phyloP scores from a whole-genome alignment of 2,113 vertebrate species.

The Platanista minor region DNA sequence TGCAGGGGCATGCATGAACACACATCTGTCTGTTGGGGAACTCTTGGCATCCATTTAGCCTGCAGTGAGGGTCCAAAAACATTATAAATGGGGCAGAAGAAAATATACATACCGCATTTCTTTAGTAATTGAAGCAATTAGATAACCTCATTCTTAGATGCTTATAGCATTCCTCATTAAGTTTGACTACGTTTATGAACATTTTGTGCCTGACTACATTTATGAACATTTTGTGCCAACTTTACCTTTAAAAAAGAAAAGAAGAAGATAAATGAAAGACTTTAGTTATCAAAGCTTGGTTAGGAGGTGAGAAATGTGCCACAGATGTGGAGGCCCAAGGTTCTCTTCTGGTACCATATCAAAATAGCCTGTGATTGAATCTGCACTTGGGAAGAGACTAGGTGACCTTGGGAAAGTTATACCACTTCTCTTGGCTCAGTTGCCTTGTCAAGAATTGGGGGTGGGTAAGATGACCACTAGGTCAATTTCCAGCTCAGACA shows the following conservation, averaged over 20 bases:
- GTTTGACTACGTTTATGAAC: slow-evolving; percentile 63
- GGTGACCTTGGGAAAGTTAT: neutral
- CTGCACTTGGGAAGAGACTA: neutral
- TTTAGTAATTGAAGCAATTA: slow-evolving; percentile 67
- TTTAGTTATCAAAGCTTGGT: slow-evolving; percentile 34
- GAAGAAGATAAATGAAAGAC: slow-evolving; percentile 48
- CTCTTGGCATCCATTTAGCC: slow-evolving; percentile 20
- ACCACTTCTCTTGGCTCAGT: neutral
- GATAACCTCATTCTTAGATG: slow-evolving; percentile 68
- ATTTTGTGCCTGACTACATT: slow-evolving; percentile 65
- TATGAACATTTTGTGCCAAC: slow-evolving; percentile 72
- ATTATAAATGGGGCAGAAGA: slow-evolving; percentile 60
- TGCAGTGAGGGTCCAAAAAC: slow-evolving; percentile 60
- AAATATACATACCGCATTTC: slow-evolving; percentile 50
- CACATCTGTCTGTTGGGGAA: neutral
- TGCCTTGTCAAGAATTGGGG: slow-evolving; percentile 15
- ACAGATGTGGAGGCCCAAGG: neutral
- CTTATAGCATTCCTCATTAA: slow-evolving; percentile 68
- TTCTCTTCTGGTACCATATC: neutral
- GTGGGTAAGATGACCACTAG: neutral
- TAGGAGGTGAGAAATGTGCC: neutral
- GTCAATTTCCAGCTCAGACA: neutral
- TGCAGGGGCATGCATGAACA: fast-evolving
- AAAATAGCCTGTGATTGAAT: neutral
- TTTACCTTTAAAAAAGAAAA: slow-evolving; percentile 48